Percentiles rank a stretch among this genome's conserved stretches.
These are phyloP conservation scores for Rhagonycha lutea DNA, from an alignment of 2,888 invertebrate species.

Conservation along the genomic window DNA sequence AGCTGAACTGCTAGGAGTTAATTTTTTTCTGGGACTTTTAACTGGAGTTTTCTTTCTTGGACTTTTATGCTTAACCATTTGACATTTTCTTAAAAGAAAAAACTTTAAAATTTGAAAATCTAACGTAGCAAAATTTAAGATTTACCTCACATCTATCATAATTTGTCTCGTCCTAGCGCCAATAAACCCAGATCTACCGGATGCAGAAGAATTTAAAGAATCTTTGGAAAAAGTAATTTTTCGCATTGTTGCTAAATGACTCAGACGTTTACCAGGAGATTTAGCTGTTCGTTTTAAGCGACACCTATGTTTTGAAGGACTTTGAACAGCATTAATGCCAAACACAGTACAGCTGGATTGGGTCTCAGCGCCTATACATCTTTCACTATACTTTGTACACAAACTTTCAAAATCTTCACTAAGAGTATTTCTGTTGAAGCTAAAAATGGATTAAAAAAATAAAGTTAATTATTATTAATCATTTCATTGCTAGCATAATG, in stretches of 20 bases:
- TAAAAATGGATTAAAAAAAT: conserved; percentile 52
- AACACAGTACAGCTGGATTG: conserved; percentile 68
- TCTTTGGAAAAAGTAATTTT: conserved; percentile 76
- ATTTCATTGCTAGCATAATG: no score
- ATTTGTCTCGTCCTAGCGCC: conserved; percentile 59
- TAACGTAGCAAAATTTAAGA: conserved; percentile 33
- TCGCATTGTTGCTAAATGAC: conserved; percentile 73
- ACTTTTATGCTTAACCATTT: conserved; percentile 48
- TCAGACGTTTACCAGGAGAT: conserved; percentile 77
- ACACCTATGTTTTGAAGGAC: conserved; percentile 65
- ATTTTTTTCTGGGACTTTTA: conserved; percentile 57
- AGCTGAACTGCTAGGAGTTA: conserved; percentile 65
- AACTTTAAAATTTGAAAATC: conserved; percentile 22
- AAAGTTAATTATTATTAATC: not conserved
- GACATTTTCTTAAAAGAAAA: conserved; percentile 49
- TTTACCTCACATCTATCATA: conserved; percentile 68
- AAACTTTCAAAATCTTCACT: conserved; percentile 74
- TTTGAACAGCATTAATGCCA: conserved; percentile 63
- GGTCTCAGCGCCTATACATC: conserved; percentile 77
- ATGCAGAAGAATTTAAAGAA: conserved; percentile 6
- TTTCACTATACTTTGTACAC: conserved; percentile 67
- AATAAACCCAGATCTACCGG: conserved; percentile 46
- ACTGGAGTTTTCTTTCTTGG: conserved; percentile 56
- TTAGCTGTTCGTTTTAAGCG: conserved; percentile 56
- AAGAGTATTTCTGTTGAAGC: conserved; percentile 71